phyloP scores from a whole-genome alignment of 1,140 invertebrate genomes.

The Drosophila tani region DNA sequence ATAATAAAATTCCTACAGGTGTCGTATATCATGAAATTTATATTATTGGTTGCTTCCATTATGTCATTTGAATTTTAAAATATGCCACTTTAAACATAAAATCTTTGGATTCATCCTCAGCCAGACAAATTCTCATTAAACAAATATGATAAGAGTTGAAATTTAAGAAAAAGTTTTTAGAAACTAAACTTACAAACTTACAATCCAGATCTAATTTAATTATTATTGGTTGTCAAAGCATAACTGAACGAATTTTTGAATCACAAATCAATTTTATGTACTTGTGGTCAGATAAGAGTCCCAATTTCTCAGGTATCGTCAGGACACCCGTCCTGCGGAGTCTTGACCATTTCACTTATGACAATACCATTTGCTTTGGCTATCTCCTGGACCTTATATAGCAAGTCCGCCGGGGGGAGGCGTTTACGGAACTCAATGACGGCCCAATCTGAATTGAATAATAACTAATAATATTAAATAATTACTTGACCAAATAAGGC shows the following conservation, averaged over 20 bases:
- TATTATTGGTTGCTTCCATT: neutral
- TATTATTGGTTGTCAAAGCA: neutral
- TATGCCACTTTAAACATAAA: no score
- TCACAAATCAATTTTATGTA: neutral
- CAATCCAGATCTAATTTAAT: neutral
- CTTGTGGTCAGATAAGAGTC: no score
- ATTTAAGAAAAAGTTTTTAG: no score
- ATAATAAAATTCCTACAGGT: slow-evolving; percentile 3
- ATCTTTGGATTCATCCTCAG: no score
- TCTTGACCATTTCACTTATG: slow-evolving; percentile 1
- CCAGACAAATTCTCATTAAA: no score
- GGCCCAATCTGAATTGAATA: slow-evolving; percentile 33
- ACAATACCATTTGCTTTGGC: slow-evolving; percentile 6
- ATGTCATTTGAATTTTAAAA: neutral
- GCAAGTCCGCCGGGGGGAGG: neutral
- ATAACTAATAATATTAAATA: neutral
- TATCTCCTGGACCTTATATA: slow-evolving; percentile 1
- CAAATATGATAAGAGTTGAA: no score
- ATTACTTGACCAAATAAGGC: neutral
- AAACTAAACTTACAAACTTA: neutral
- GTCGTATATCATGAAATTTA: neutral
- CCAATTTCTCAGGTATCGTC: slow-evolving; percentile 8
- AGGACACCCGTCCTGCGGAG: slow-evolving; percentile 37
- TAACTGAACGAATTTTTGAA: neutral
- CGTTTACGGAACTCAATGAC: slow-evolving; percentile 22